Conservation (phyloP, 1,140 invertebrate species). For the Conopomorpha cramerella region DNA sequence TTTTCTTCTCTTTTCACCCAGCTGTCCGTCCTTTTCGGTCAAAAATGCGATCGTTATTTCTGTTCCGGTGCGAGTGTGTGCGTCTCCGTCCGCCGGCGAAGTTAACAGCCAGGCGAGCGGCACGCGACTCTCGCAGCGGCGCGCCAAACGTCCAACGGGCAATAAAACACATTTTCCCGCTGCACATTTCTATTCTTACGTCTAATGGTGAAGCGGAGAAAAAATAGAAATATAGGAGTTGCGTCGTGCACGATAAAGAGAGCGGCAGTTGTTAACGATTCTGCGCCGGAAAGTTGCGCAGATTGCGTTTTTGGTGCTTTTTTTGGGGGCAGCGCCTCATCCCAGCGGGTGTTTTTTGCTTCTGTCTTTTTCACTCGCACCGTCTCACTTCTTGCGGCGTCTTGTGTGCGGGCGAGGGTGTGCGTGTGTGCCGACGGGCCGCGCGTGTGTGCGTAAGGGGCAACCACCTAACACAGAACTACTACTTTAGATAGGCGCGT, state of each 20-base stretch:
- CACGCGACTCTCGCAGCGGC: constrained; percentile 8
- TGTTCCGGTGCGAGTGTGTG: constrained; percentile 55
- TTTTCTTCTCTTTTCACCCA: constrained; percentile 60
- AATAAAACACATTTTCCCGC: constrained; percentile 13
- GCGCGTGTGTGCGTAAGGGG: constrained; percentile 15
- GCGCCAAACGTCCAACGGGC: not conserved
- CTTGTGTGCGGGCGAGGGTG: constrained; percentile 3
- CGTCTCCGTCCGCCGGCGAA: constrained; percentile 26
- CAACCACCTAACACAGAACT: constrained; percentile 50
- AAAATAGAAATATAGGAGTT: constrained; percentile 61
- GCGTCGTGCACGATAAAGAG: constrained; percentile 56
- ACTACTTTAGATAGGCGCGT: constrained; percentile 7
- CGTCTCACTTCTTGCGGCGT: constrained; percentile 27
- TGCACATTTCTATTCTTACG: constrained; percentile 31
- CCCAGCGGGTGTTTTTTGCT: constrained; percentile 54
- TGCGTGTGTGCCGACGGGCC: constrained; percentile 13
- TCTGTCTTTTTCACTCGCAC: constrained; percentile 52
- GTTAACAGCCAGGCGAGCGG: constrained; percentile 21
- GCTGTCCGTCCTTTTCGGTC: constrained; percentile 59
- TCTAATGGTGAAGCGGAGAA: constrained; percentile 45
- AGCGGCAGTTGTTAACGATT: constrained; percentile 58
- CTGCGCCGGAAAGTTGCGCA: constrained; percentile 59
- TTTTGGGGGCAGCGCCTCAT: constrained; percentile 55
- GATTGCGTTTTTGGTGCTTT: constrained; percentile 59
- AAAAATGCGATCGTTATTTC: constrained; percentile 62